phyloP scores from a whole-genome alignment of 2,888 invertebrate species.

The Oligia fasciuncula region DNA sequence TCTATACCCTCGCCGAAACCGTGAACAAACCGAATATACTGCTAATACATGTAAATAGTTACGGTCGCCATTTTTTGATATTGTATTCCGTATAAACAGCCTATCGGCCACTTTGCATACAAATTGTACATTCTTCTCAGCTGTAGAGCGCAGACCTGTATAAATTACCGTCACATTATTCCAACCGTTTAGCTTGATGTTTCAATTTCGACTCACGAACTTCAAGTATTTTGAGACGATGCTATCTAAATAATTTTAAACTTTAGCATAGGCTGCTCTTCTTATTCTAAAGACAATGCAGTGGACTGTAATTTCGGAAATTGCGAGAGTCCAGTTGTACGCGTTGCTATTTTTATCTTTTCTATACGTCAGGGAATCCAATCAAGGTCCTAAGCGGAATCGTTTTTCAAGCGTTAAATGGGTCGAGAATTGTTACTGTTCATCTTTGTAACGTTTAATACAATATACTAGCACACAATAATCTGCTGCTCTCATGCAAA shows the following conservation, averaged over 20 bases:
- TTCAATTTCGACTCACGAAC: constrained; percentile 59
- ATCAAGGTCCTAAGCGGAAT: neutral
- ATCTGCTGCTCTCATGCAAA: constrained; percentile 23
- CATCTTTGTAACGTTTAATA: constrained; percentile 25
- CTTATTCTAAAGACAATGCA: neutral
- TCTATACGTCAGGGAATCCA: constrained; percentile 3
- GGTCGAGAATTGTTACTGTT: constrained; percentile 9
- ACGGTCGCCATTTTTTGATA: constrained; percentile 68
- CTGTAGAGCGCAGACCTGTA: constrained; percentile 50
- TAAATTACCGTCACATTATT: constrained; percentile 61
- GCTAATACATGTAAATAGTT: constrained; percentile 66
- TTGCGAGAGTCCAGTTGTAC: neutral
- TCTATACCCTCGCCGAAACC: constrained; percentile 26
- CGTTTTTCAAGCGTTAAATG: constrained; percentile 7
- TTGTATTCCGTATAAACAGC: constrained; percentile 69
- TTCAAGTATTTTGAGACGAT: constrained; percentile 24
- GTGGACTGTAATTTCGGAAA: constrained; percentile 7
- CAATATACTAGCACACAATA: constrained; percentile 22
- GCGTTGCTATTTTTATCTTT: neutral
- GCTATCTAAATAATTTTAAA: constrained; percentile 32
- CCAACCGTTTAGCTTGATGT: constrained; percentile 57
- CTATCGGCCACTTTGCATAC: constrained; percentile 71
- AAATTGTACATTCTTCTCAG: constrained; percentile 65
- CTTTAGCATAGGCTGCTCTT: constrained; percentile 1
- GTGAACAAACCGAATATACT: constrained; percentile 45